phyloP scores from a whole-genome alignment of 2,888 invertebrate genomes.

The Drosophila mimetica region DNA sequence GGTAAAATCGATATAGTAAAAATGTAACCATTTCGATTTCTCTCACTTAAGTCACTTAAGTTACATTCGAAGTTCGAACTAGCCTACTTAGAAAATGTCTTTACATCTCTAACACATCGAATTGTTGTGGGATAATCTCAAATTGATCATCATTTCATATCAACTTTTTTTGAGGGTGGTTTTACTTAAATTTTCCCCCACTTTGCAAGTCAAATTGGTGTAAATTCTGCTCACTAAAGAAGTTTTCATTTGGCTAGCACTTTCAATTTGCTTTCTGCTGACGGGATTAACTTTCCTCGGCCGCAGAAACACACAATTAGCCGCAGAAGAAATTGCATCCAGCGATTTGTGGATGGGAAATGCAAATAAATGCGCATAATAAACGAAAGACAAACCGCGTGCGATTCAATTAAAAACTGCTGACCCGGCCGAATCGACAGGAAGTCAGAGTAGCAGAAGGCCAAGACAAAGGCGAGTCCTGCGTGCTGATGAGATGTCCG shows the following conservation, averaged over 20 bases:
- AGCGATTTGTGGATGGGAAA: constrained; percentile 52
- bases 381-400: constrained; percentile 52
- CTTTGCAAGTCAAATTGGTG: no score
- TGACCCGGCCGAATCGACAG: constrained; percentile 61
- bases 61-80: no score
- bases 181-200: no score
- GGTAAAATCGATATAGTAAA: no score
- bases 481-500: constrained; percentile 62
- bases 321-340: constrained; percentile 47
- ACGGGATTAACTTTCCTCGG: constrained; percentile 51
- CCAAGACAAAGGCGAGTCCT: constrained; percentile 19
- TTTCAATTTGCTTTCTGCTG: constrained; percentile 47
- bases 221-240: neutral
- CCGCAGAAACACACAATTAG: constrained; percentile 47
- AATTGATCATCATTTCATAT: no score
- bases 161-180: no score
- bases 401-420: constrained; percentile 80
- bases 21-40: no score
- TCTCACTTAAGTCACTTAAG: no score
- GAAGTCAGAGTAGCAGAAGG: constrained; percentile 46
- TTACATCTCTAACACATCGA: no score
- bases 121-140: no score
- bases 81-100: no score
- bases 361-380: constrained; percentile 70
- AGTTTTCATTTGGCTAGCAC: constrained; percentile 2